phyloP scores from a whole-genome alignment of 2,797 vertebrate genomes.

The Triplophysa bombifrons region DNA sequence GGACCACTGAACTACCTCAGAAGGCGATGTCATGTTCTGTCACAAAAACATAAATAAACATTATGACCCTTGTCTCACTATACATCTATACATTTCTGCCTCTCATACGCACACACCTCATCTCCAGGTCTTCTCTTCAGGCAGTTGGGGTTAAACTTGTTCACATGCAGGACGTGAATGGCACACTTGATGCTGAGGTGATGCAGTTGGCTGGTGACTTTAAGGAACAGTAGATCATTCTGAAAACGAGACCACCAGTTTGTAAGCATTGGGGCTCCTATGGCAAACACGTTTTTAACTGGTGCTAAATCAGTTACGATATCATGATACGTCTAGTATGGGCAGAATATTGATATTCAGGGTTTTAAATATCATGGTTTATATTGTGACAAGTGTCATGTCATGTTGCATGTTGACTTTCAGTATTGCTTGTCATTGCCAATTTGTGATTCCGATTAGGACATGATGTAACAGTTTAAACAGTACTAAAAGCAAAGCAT shows the following conservation, averaged over 20 bases:
- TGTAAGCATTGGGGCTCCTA: too few species aligned
- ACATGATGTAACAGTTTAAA: too few species aligned
- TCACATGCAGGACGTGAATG: slow-evolving; percentile 93
- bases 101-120: slow-evolving; percentile 76
- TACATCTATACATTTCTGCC: neutral
- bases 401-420: too few species aligned
- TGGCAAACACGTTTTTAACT: too few species aligned
- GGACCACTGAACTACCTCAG: slow-evolving; percentile 95
- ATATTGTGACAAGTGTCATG: too few species aligned
- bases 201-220: slow-evolving; percentile 96
- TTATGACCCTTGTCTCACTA: neutral
- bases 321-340: too few species aligned
- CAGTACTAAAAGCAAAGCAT: neutral
- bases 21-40: slow-evolving; percentile 81
- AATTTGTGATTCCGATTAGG: too few species aligned
- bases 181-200: slow-evolving; percentile 98
- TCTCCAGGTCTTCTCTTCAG: slow-evolving; percentile 88
- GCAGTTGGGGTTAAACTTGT: slow-evolving; percentile 89
- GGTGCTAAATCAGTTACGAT: too few species aligned
- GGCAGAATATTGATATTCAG: too few species aligned
- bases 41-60: slow-evolving; percentile 1
- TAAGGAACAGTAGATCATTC: slow-evolving; percentile 94
- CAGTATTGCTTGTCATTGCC: too few species aligned
- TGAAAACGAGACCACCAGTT: slow-evolving; percentile 62
- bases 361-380: too few species aligned